Evolutionary conservation across 2,797 vertebrate genomes (phyloP), one percentile per base, ranked within the genome.

Genomic region (Euthynnus affinis): DNA sequence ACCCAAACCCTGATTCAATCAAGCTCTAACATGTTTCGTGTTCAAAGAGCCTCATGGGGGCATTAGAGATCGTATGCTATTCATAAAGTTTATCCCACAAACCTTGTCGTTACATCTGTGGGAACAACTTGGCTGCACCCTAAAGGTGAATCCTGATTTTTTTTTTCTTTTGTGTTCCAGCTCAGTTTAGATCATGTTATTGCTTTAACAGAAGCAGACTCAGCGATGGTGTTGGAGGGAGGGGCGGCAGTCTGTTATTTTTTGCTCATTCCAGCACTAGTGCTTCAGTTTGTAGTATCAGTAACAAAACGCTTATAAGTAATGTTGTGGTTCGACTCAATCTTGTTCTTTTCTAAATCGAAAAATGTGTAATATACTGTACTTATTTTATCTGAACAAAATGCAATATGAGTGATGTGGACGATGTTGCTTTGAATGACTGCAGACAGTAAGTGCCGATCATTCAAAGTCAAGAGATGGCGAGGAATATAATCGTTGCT

Each of bases 361-460:
- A 23, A 62, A 29, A 61, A 64, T 23, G 46, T 89, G 76, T 87
- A 64, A 84, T 71, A 63, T 79, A 76, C 46, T 20, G 56, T 84
- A 74, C 60, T 58, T 76, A 46, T 87, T 90, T 76, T 67, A 80
- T 75, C 65, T 74, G 42, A 89, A 88, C 73, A 82, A 83, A 89
- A 92, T 87, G 89, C 87, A 89, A 88, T 88, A 85, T 61, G 81
- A 84, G 75, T 79, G 75, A 88, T 46, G 69, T 83, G 77, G 69
- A 69, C 70, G 71, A 27, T 53, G 71, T 83, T 77, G 67, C 71
- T 79, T 67, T 79, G 83, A 89, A 78, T 80, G 84, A 81, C 63
- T 74, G 78, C 82, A 80, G 67, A 67, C 72, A 75, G 74, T 62
- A 71, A 86, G 78, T 81, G 78, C 87, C 78, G 46, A 81, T 86